Evolutionary conservation across 2,797 vertebrate species (phyloP).

Genomic region (Carapus acus): DNA sequence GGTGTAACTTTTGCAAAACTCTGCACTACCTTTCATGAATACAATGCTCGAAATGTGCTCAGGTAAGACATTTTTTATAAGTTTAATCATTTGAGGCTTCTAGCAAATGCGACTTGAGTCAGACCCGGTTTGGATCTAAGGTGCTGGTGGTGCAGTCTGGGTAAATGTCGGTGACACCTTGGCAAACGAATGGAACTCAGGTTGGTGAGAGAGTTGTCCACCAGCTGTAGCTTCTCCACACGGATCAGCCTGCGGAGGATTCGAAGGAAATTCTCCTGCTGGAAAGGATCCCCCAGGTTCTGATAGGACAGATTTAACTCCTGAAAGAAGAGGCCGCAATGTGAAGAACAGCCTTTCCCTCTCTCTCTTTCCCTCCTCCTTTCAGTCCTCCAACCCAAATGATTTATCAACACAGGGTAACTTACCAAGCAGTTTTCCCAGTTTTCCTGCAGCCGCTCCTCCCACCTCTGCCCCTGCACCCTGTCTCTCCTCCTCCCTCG

Average conservation of each 20-base stretch:
- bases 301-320: constrained; percentile 93
- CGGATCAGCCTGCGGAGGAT: constrained; percentile 86
- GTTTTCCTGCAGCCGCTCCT: constrained; percentile 84
- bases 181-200: constrained; percentile 88
- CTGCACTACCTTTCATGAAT: too few relatives aligned
- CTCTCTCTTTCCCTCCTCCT: neutral
- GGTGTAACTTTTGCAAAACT: too few relatives aligned
- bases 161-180: constrained; percentile 72
- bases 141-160: constrained; percentile 10
- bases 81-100: too few relatives aligned
- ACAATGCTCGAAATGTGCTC: too few relatives aligned
- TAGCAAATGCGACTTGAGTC: too few relatives aligned
- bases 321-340: constrained; percentile 58
- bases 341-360: neutral
- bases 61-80: too few relatives aligned
- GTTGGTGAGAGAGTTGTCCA: constrained; percentile 84
- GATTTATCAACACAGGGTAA: too few relatives aligned
- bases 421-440: constrained; percentile 92
- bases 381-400: neutral
- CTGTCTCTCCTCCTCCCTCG: constrained; percentile 61
- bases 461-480: constrained; percentile 75
- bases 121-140: too few relatives aligned
- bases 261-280: constrained; percentile 82
- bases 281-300: constrained; percentile 85
- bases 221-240: constrained; percentile 86